phyloP scores from a whole-genome alignment of 2,888 invertebrate species.

The Erebia palarica region DNA sequence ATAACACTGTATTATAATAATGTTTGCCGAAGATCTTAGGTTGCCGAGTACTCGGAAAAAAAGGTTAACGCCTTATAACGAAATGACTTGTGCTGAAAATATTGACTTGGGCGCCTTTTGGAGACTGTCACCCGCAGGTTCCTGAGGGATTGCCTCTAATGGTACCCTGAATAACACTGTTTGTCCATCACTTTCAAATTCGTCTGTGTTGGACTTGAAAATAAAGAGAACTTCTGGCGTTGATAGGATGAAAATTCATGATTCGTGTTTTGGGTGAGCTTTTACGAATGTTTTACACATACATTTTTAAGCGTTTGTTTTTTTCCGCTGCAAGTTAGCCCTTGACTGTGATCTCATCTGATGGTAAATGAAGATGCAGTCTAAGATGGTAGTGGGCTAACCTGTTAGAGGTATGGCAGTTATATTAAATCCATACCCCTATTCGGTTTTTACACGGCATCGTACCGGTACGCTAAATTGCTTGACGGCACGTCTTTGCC shows the following conservation, averaged over 20 bases:
- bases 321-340: too few relatives aligned
- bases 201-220: constrained; percentile 2
- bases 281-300: neutral
- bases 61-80: constrained; percentile 58
- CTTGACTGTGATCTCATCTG: too few relatives aligned
- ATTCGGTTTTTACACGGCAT: too few relatives aligned
- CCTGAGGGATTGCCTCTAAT: constrained; percentile 32
- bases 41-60: constrained; percentile 41
- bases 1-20: constrained; percentile 18
- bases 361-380: too few relatives aligned
- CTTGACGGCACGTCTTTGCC: too few relatives aligned
- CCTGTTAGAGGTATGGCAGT: too few relatives aligned
- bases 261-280: constrained; percentile 1
- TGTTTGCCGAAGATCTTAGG: constrained; percentile 24
- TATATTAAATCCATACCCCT: too few relatives aligned
- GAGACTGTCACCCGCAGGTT: constrained; percentile 32
- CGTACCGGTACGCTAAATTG: too few relatives aligned
- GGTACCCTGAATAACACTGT: constrained; percentile 43
- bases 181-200: constrained; percentile 35
- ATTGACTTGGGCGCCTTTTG: constrained; percentile 53
- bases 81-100: constrained; percentile 55
- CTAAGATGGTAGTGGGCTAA: too few relatives aligned
- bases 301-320: too few relatives aligned
- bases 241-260: neutral
- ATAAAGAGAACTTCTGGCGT: constrained; percentile 8